These are phyloP conservation scores for Hydrochoerus hydrochaeris DNA, from an alignment of 2,113 vertebrate genomes.

Conservation along the genomic window DNA sequence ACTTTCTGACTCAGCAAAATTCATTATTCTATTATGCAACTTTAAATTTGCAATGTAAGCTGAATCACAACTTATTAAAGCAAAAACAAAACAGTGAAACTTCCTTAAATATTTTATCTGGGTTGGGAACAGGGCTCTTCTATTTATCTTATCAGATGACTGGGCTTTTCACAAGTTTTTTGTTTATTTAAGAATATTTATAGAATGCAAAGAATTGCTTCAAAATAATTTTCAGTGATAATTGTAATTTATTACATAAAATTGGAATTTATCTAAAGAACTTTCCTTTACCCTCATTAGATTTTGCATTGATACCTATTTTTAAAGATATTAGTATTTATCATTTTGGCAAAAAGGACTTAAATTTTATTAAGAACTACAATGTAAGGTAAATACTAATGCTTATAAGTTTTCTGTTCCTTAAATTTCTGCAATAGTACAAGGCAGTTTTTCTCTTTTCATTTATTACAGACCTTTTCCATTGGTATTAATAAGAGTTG, in stretches of 20 bases:
- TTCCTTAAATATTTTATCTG: background rate
- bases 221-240: constrained; percentile 63
- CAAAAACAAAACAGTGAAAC: constrained; percentile 11
- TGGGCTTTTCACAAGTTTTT: constrained; percentile 63
- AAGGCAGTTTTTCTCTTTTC: constrained; percentile 16
- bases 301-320: constrained; percentile 62
- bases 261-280: constrained; percentile 3
- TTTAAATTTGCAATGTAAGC: constrained; percentile 57
- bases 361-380: constrained; percentile 70
- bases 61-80: background rate
- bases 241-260: constrained; percentile 44
- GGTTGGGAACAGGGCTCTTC: background rate
- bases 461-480: constrained; percentile 51
- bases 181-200: constrained; percentile 67
- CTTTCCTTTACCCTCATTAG: constrained; percentile 44
- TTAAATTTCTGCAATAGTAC: constrained; percentile 50
- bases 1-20: constrained; percentile 33
- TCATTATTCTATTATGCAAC: background rate
- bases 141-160: constrained; percentile 48
- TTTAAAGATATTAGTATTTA: constrained; percentile 49
- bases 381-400: constrained; percentile 64
- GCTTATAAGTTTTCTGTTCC: constrained; percentile 66
- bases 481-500: constrained; percentile 54
- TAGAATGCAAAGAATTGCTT: constrained; percentile 69
- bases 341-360: constrained; percentile 53